These are phyloP conservation scores for Trisateles emortualis DNA, from an alignment of 2,888 invertebrate genomes.

Conservation along the genomic window DNA sequence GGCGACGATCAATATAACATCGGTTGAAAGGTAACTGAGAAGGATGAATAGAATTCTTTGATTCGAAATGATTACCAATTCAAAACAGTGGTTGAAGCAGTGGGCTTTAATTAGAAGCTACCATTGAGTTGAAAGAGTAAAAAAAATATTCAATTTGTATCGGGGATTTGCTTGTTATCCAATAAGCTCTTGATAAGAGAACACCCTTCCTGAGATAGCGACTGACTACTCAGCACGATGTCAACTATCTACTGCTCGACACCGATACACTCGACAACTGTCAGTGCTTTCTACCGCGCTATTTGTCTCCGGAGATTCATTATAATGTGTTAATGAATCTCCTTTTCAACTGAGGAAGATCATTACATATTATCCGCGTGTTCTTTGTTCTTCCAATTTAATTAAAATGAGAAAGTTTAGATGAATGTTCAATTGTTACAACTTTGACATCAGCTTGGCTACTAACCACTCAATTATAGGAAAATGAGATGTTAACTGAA, in stretches of 20 bases:
- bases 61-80: conserved; percentile 82
- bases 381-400: no score
- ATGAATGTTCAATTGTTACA: no score
- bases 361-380: no score
- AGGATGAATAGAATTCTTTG: conserved; percentile 73
- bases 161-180: conserved; percentile 31
- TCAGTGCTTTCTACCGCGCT: background rate
- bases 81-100: conserved; percentile 70
- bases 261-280: background rate
- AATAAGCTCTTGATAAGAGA: conserved; percentile 19
- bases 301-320: no score
- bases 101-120: conserved; percentile 79
- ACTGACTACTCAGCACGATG: background rate
- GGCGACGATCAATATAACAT: conserved; percentile 33
- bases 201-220: conserved; percentile 11
- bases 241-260: no score
- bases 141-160: conserved; percentile 62
- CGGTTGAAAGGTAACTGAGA: conserved; percentile 53
- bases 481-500: no score
- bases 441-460: no score
- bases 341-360: no score
- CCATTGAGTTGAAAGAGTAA: conserved; percentile 48
- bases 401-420: no score
- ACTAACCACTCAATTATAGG: no score
- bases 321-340: no score